Evolutionary conservation across 2,888 invertebrate genomes (phyloP).

Genomic region (Schrankia costaestrigalis): DNA sequence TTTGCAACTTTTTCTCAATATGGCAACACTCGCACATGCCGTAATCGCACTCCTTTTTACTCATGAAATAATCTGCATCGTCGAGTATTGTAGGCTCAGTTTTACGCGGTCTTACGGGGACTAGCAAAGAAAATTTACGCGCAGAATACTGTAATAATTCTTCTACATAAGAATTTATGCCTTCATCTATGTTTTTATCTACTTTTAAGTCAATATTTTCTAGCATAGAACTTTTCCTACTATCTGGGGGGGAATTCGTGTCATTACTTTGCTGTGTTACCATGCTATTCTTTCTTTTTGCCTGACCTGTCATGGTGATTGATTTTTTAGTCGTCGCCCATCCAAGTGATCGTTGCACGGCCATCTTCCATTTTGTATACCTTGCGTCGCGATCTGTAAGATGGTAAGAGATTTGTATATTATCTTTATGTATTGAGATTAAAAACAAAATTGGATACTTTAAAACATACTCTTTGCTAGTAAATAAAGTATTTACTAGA

Average conservation of each 20-base stretch:
- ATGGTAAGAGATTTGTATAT: slow-evolving; percentile 1
- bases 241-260: slow-evolving; percentile 35
- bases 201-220: slow-evolving; percentile 32
- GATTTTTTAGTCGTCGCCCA: slow-evolving; percentile 91
- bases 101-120: slow-evolving; percentile 42
- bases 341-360: slow-evolving; percentile 93
- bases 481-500: too few species aligned
- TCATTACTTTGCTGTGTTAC: slow-evolving; percentile 42
- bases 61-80: slow-evolving; percentile 62
- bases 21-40: slow-evolving; percentile 66
- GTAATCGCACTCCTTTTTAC: slow-evolving; percentile 69
- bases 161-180: slow-evolving; percentile 48
- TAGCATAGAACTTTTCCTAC: slow-evolving; percentile 44
- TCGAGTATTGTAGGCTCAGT: slow-evolving; percentile 64
- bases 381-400: slow-evolving; percentile 87
- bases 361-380: slow-evolving; percentile 97
- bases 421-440: not conserved
- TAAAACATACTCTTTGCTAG: not conserved
- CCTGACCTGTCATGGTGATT: slow-evolving; percentile 88
- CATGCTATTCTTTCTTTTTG: slow-evolving; percentile 60
- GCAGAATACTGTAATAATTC: slow-evolving; percentile 62
- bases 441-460: not conserved
- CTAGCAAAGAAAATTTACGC: slow-evolving; percentile 59
- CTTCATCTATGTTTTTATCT: slow-evolving; percentile 39
- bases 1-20: slow-evolving; percentile 46